These are phyloP conservation scores for Lathronympha strigana DNA, from an alignment of 2,888 invertebrate genomes.

Conservation along the genomic window DNA sequence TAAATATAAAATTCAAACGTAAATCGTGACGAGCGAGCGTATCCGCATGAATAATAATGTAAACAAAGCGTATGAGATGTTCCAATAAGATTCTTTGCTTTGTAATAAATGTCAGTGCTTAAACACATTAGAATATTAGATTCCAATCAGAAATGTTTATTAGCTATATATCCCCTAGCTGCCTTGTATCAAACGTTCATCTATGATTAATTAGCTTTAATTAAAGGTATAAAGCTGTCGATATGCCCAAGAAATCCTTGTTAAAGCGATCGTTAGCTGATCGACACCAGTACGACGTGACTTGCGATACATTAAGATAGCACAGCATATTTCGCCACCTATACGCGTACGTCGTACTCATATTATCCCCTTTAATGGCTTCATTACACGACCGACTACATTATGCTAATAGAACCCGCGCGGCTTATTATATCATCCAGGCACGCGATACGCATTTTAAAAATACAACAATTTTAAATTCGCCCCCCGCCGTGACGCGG, in stretches of 20 bases:
- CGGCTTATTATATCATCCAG: slow-evolving; percentile 66
- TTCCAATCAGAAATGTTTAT: slow-evolving; percentile 39
- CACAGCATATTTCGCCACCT: slow-evolving; percentile 72
- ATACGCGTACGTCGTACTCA: slow-evolving; percentile 52
- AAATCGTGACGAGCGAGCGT: slow-evolving; percentile 18
- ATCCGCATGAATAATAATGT: slow-evolving; percentile 31
- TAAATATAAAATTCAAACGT: slow-evolving; percentile 19
- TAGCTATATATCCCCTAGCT: slow-evolving; percentile 41
- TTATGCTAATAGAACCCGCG: slow-evolving; percentile 65
- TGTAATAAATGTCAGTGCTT: slow-evolving; percentile 42
- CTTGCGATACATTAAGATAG: slow-evolving; percentile 71
- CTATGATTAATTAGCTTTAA: slow-evolving; percentile 61
- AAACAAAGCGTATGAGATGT: slow-evolving; percentile 40
- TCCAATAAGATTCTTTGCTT: slow-evolving; percentile 39
- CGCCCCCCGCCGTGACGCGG: slow-evolving; percentile 76
- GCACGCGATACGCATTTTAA: slow-evolving; percentile 73
- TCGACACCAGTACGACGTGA: slow-evolving; percentile 61
- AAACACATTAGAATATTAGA: slow-evolving; percentile 41
- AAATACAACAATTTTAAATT: slow-evolving; percentile 72
- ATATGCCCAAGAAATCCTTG: slow-evolving; percentile 48
- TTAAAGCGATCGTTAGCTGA: slow-evolving; percentile 44
- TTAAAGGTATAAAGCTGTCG: slow-evolving; percentile 54
- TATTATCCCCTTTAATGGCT: slow-evolving; percentile 61
- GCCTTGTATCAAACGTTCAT: slow-evolving; percentile 35
- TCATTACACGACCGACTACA: slow-evolving; percentile 64